Percentiles rank a stretch among this genome's conserved stretches.
Evolutionary conservation across 2,113 vertebrate genomes (phyloP).

Genomic region (Brachionichthys hirsutus): DNA sequence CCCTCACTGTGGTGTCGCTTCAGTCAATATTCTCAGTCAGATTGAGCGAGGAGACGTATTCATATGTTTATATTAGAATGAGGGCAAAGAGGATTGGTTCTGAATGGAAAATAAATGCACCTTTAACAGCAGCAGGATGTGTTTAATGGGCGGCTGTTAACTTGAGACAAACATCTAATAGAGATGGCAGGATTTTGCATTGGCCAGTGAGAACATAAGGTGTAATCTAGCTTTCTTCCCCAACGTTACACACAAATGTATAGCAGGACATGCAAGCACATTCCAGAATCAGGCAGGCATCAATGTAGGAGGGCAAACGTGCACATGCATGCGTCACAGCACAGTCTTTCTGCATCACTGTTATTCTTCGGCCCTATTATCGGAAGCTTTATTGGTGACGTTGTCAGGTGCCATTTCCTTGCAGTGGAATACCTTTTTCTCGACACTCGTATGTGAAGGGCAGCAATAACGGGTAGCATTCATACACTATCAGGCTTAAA

Average conservation of each 20-base stretch:
- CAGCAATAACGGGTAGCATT: slow-evolving; percentile 13
- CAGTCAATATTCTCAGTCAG: slow-evolving; percentile 30
- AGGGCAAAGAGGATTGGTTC: slow-evolving; percentile 21
- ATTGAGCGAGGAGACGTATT: slow-evolving; percentile 27
- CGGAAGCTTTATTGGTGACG: too few species aligned
- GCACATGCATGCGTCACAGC: slow-evolving; percentile 74
- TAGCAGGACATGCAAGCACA: slow-evolving; percentile 78
- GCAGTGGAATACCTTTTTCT: slow-evolving; percentile 26
- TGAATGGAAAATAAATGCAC: slow-evolving; percentile 13
- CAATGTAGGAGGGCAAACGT: slow-evolving; percentile 59
- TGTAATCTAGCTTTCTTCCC: slow-evolving; percentile 84
- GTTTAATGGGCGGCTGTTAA: slow-evolving; percentile 23
- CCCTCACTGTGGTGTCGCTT: slow-evolving; percentile 30
- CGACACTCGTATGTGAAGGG: slow-evolving; percentile 1
- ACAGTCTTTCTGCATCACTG: slow-evolving; percentile 88
- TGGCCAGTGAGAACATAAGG: slow-evolving; percentile 73
- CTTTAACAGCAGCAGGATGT: slow-evolving; percentile 12
- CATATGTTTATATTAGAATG: slow-evolving; percentile 5
- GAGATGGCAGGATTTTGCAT: slow-evolving; percentile 67
- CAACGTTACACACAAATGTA: slow-evolving; percentile 76
- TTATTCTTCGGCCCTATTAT: slow-evolving; percentile 3
- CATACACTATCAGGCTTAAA: slow-evolving; percentile 5
- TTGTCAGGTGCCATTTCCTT: neutral
- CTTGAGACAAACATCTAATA: slow-evolving; percentile 71
- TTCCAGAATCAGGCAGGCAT: slow-evolving; percentile 67